These are phyloP conservation scores for Scomber colias DNA, from an alignment of 2,113 vertebrate species.

Conservation along the genomic window DNA sequence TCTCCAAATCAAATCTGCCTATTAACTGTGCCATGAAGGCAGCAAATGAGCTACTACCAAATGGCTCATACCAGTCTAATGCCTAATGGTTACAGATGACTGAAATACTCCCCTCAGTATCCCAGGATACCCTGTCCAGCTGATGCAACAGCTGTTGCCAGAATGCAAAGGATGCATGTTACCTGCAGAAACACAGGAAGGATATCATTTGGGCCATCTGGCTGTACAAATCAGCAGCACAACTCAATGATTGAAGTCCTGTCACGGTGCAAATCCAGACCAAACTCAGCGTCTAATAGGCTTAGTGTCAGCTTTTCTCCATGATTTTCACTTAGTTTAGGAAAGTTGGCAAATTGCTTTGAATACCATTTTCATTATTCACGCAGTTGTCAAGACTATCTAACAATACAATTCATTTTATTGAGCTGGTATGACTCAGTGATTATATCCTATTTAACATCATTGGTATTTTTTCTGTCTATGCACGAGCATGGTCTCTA, in stretches of 20 bases:
- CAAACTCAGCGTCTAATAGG: not conserved
- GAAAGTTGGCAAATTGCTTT: constrained; percentile 40
- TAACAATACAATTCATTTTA: constrained; percentile 19
- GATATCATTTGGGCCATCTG: constrained; percentile 61
- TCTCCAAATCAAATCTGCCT: constrained; percentile 66
- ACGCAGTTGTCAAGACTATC: constrained; percentile 8
- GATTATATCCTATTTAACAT: constrained; percentile 46
- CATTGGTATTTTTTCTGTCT: constrained; percentile 22
- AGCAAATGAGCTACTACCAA: constrained; percentile 58
- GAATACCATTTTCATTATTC: constrained; percentile 39
- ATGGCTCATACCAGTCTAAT: constrained; percentile 38
- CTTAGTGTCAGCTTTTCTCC: constrained; percentile 29
- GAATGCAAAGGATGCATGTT: constrained; percentile 48
- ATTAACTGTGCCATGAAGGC: constrained; percentile 57
- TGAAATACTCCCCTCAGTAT: constrained; percentile 37
- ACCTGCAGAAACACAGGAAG: constrained; percentile 53
- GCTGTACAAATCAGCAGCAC: constrained; percentile 45
- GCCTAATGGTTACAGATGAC: constrained; percentile 56
- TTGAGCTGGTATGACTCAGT: not conserved
- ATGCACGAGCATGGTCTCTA: not conserved
- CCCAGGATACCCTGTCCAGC: constrained; percentile 54
- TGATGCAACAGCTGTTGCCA: constrained; percentile 69
- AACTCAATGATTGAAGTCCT: constrained; percentile 31
- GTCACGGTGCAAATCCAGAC: constrained; percentile 6
- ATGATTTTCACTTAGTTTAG: constrained; percentile 49